phyloP scores from a whole-genome alignment of 2,113 vertebrate species.

The Scopus umbretta region DNA sequence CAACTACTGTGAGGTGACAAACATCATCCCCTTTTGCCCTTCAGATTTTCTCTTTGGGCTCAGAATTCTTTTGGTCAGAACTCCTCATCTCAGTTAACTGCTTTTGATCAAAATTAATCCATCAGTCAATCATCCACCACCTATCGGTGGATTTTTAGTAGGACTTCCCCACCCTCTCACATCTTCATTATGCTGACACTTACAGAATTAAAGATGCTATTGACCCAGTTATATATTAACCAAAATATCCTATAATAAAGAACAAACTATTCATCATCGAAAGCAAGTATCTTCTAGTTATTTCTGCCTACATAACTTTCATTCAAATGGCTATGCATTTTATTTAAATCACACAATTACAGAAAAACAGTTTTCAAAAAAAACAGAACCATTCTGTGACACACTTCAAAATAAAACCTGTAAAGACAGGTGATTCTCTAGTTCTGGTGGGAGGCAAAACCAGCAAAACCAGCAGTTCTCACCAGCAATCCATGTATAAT shows the following conservation, averaged over 20 bases:
- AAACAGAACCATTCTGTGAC: not conserved
- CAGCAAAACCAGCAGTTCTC: not conserved
- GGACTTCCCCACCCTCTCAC: not conserved
- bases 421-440: not conserved
- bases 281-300: not conserved
- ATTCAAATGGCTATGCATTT: not conserved
- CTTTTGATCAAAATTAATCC: not conserved
- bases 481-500: not conserved
- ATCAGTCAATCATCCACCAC: not conserved
- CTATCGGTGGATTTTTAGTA: not conserved
- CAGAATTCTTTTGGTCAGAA: not conserved
- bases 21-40: not conserved
- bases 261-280: not conserved
- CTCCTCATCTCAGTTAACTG: not conserved
- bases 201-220: not conserved
- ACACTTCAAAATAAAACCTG: not conserved
- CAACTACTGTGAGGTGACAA: not conserved
- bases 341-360: not conserved
- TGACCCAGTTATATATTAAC: not conserved
- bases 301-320: not conserved
- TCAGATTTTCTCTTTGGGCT: not conserved
- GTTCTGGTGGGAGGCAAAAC: not conserved
- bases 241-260: not conserved
- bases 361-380: not conserved
- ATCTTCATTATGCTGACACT: not conserved